These are phyloP conservation scores for Anarsia innoxiella DNA, from an alignment of 2,888 invertebrate genomes.

Conservation along the genomic window DNA sequence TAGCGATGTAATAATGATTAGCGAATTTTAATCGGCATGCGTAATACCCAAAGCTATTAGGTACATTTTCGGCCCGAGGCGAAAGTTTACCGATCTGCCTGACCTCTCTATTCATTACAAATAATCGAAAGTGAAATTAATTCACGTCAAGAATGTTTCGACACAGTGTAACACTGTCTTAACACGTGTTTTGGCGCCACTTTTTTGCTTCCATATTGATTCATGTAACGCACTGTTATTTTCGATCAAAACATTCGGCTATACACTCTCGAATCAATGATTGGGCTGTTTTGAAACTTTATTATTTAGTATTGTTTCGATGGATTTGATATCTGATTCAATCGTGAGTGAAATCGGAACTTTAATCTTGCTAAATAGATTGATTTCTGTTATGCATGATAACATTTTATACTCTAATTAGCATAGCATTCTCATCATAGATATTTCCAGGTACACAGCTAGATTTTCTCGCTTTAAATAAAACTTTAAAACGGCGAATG, in stretches of 20 bases:
- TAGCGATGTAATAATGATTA: slow-evolving; percentile 27
- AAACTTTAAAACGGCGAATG: background rate
- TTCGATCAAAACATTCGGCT: background rate
- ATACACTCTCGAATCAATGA: slow-evolving; percentile 14
- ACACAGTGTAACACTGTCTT: slow-evolving; percentile 45
- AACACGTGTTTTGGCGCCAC: slow-evolving; percentile 36
- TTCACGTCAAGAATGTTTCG: slow-evolving; percentile 50
- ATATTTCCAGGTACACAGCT: slow-evolving; percentile 1
- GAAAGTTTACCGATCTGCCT: slow-evolving; percentile 53
- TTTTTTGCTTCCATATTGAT: slow-evolving; percentile 26
- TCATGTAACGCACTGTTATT: slow-evolving; percentile 9
- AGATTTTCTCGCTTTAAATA: background rate
- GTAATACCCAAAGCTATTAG: slow-evolving; percentile 42
- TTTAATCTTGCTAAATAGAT: slow-evolving; percentile 20
- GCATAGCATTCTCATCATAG: slow-evolving; percentile 1
- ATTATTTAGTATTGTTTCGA: slow-evolving; percentile 14
- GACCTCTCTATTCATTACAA: slow-evolving; percentile 65
- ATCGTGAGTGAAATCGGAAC: slow-evolving; percentile 23
- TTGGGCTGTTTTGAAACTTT: slow-evolving; percentile 17
- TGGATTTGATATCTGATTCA: slow-evolving; percentile 15
- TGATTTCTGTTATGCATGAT: slow-evolving; percentile 20
- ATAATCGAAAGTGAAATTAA: slow-evolving; percentile 70
- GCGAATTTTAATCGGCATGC: slow-evolving; percentile 32
- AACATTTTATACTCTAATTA: slow-evolving; percentile 11
- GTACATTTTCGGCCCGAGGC: slow-evolving; percentile 50